Evolutionary conservation across 2,797 vertebrate genomes (phyloP).

Genomic region (Myripristis murdjan): DNA sequence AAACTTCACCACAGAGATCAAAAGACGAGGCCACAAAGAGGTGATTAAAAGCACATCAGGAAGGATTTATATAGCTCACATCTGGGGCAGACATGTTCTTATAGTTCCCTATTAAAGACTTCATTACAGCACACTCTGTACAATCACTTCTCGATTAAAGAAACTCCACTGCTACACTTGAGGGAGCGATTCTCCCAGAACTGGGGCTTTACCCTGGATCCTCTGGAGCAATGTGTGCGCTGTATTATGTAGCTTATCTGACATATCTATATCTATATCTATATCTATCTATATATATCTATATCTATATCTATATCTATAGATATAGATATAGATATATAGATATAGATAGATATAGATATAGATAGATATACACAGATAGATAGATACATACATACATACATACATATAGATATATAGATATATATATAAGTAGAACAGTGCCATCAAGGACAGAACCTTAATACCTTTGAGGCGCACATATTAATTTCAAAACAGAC

Average conservation of each 20-base stretch:
- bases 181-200: constrained; percentile 15
- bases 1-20: constrained; percentile 79
- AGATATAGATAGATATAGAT: no score
- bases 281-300: no score
- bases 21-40: constrained; percentile 75
- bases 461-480: no score
- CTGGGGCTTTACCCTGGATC: neutral
- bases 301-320: no score
- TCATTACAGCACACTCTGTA: constrained; percentile 56
- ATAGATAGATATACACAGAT: no score
- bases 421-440: no score
- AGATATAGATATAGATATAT: no score
- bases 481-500: no score
- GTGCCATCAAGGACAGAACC: neutral
- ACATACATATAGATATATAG: no score
- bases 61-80: constrained; percentile 73
- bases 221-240: constrained; percentile 35
- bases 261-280: no score
- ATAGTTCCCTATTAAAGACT: constrained; percentile 65
- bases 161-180: neutral
- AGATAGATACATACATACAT: no score
- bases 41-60: constrained; percentile 81
- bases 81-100: constrained; percentile 64
- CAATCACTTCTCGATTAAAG: constrained; percentile 42
- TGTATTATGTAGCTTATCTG: neutral